These are phyloP conservation scores for Pungitius pungitius DNA, from an alignment of 2,113 vertebrate species.

Conservation along the genomic window DNA sequence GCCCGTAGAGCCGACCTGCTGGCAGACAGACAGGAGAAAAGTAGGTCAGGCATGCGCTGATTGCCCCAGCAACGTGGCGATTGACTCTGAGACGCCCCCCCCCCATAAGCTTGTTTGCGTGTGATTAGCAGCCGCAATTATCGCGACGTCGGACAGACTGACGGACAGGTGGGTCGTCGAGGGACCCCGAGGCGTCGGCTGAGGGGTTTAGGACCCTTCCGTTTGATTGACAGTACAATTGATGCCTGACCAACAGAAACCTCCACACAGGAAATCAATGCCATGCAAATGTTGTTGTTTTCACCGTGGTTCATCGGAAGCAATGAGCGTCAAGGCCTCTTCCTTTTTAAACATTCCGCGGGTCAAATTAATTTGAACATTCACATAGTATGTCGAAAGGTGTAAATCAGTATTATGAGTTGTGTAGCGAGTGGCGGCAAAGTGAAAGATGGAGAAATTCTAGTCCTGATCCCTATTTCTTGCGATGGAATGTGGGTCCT, in stretches of 20 bases:
- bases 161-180: background rate
- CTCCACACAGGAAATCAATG: background rate
- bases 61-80: conserved; percentile 32
- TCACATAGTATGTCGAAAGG: too few species aligned
- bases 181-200: conserved; percentile 8
- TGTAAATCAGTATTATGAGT: too few species aligned
- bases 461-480: too few species aligned
- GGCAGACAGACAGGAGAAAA: conserved; percentile 28
- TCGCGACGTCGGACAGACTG: conserved; percentile 34
- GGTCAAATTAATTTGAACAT: too few species aligned
- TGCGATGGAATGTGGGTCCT: too few species aligned
- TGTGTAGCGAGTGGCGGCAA: too few species aligned
- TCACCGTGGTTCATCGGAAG: background rate
- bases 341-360: background rate
- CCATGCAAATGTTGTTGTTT: background rate
- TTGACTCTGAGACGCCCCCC: conserved; percentile 38
- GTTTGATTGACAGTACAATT: background rate
- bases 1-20: conserved; percentile 18
- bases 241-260: background rate
- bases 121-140: conserved; percentile 58
- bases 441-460: too few species aligned
- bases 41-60: conserved; percentile 47
- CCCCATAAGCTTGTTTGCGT: conserved; percentile 47
- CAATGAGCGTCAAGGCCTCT: background rate
- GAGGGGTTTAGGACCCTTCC: conserved; percentile 10